phyloP scores from a whole-genome alignment of 2,888 invertebrate genomes.

The Dioctria linearis region DNA sequence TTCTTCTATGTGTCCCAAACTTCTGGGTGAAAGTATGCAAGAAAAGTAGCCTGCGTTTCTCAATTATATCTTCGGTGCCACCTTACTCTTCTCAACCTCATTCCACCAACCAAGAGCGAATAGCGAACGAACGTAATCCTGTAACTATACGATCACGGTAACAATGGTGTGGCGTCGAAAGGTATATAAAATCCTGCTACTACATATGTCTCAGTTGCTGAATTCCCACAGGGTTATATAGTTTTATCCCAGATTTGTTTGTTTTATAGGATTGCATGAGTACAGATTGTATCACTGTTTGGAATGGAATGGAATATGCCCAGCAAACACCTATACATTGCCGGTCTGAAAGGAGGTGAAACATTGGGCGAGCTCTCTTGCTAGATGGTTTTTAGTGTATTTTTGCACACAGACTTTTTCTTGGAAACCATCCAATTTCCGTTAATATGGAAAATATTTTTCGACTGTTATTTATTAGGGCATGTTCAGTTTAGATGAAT shows the following conservation, averaged over 20 bases:
- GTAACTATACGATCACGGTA: background rate
- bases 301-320: background rate
- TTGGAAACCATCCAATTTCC: conserved; percentile 42
- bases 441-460: conserved; percentile 40
- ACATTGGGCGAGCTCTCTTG: background rate
- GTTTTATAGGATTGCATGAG: conserved; percentile 32
- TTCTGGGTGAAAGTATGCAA: background rate
- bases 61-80: conserved; percentile 22
- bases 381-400: background rate
- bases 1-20: conserved; percentile 11
- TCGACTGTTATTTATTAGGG: conserved; percentile 31
- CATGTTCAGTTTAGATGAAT: conserved; percentile 22
- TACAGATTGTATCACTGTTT: conserved; percentile 33
- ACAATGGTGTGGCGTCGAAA: background rate
- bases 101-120: background rate
- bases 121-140: background rate
- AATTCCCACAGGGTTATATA: conserved; percentile 39
- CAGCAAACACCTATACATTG: background rate
- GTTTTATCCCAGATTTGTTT: conserved; percentile 49
- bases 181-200: background rate
- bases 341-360: background rate
- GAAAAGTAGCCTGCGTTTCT: conserved; percentile 2
- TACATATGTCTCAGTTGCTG: conserved; percentile 35
- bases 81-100: background rate
- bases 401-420: conserved; percentile 35